Base-by-base conservation (phyloP, 1,140 invertebrate genomes). In the Sitodiplosis mosellana region DNA sequence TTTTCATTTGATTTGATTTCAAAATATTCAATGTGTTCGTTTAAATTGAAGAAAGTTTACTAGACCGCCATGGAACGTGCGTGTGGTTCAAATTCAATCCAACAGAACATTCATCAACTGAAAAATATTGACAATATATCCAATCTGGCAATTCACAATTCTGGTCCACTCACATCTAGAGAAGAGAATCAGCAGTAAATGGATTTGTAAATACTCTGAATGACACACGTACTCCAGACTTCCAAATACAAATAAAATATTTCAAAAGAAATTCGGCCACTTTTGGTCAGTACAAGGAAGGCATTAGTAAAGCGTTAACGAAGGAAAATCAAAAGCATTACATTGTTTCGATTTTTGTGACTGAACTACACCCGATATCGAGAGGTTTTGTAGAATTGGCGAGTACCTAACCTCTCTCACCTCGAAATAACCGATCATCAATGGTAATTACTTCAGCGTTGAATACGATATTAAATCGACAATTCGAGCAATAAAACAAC, bases 371-470 rank as follows among this genome's bases (percentile, higher is more conserved):
- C 33, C 67, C 68, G 5, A 58, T 63, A 46, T 68, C 66, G 4
- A 54, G 59, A 33, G 68, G 68, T 0, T 52, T 57, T 21, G 53
- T 86, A 2, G 58, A 55, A 17, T 55, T 86, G 7, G 55, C 59
- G 12, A 73, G 69, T 8, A 55, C 54, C 0, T 65, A 86, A 61
- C 80, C 81, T 1, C 61, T 67, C 0, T n/a, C n/a, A n/a, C n/a
- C n/a, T n/a, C n/a, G n/a, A 71, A 77, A n/a, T 61, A 69, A 18
- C 79, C 83, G 0, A 58, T 75, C 15, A 81, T 90, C 34, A 69
- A 77, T 53, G 71, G 83, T 0, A 80, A 81, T 40, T 83, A 81
- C 44, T 72, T 83, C 10, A 61, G 56, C 0, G 57, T 73, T 34
- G 43, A 56, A 0, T 55, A 66, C 15, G 86, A 90, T 57, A 71